Conservation (phyloP, 2,797 vertebrate genomes). For the Sternotherus odoratus region DNA sequence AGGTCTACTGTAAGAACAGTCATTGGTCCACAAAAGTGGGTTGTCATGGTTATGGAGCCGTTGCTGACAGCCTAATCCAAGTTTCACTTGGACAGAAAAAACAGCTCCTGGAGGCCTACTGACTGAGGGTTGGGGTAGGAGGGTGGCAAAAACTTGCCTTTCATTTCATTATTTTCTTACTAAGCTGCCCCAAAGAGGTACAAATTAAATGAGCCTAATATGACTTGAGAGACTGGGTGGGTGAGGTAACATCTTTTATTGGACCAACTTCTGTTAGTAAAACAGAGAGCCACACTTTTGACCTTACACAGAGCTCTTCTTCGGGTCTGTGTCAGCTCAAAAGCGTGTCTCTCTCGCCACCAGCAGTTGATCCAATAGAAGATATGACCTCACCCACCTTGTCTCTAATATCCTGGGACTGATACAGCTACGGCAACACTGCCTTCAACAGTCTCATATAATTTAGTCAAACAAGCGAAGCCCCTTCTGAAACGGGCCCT, state of each 20-base stretch:
- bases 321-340: not conserved
- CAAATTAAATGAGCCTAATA: not conserved
- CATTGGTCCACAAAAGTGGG: not conserved
- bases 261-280: not conserved
- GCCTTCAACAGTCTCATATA: not conserved
- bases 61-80: not conserved
- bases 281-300: not conserved
- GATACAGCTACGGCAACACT: not conserved
- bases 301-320: not conserved
- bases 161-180: fast-evolving
- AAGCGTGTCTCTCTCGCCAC: not conserved
- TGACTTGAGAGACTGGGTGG: not conserved
- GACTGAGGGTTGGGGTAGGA: not conserved
- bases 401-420: not conserved
- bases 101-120: not conserved
- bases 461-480: not conserved
- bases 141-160: no score
- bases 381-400: not conserved
- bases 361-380: no score
- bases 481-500: fast-evolving
- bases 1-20: not conserved
- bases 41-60: not conserved
- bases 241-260: not conserved
- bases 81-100: not conserved
- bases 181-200: fast-evolving